Evolutionary conservation across 2,888 invertebrate species (phyloP).

Genomic region (Allacma fusca): DNA sequence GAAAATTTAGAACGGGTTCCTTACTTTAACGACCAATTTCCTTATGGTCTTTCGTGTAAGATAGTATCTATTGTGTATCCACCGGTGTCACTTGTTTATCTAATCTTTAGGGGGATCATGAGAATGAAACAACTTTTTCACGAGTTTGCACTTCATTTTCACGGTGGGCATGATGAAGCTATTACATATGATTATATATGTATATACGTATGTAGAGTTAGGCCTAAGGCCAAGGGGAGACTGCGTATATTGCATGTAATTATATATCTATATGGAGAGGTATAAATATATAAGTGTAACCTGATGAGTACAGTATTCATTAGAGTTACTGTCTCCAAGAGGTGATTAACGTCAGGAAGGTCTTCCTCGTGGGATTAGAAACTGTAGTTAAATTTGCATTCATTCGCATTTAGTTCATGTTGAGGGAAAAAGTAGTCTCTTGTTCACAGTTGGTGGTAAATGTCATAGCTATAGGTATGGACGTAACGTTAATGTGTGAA

Average conservation of each 20-base stretch:
- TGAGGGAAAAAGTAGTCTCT: not conserved
- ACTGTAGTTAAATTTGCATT: not conserved
- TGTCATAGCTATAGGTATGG: no score
- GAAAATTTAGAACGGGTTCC: not conserved
- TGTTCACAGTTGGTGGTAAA: not conserved
- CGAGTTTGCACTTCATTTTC: not conserved
- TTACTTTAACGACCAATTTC: not conserved
- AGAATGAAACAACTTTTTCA: slow-evolving; percentile 3
- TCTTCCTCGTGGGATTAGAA: not conserved
- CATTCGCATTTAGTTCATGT: not conserved
- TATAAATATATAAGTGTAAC: no score
- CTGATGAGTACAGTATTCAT: not conserved
- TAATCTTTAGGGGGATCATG: not conserved
- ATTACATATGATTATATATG: no score
- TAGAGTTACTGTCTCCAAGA: not conserved
- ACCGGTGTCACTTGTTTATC: not conserved
- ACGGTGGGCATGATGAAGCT: not conserved
- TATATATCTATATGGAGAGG: no score
- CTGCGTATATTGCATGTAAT: no score
- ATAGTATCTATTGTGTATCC: not conserved
- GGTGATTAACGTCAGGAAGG: slow-evolving; percentile 4
- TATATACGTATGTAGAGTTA: no score
- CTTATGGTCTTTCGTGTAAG: not conserved
- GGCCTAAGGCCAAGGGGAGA: no score
- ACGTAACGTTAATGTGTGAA: no score